phyloP scores from a whole-genome alignment of 2,113 vertebrate species.

The Cavia aperea region DNA sequence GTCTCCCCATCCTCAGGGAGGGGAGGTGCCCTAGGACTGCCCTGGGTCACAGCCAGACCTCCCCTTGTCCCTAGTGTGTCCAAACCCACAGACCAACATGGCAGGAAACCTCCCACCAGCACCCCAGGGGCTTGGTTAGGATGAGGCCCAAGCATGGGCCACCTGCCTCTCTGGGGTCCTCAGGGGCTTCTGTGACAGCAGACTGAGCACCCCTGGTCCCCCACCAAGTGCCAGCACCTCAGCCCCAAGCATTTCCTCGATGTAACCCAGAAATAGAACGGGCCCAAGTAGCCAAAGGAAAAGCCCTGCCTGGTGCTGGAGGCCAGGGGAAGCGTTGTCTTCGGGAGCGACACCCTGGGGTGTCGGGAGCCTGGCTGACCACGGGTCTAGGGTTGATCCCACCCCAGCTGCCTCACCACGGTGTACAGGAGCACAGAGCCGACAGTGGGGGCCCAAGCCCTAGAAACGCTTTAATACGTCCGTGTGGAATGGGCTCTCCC shows the following conservation, averaged over 20 bases:
- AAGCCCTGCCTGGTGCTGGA: not conserved
- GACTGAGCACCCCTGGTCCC: not conserved
- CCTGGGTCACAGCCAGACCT: not conserved
- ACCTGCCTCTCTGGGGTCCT: rapidly evolving
- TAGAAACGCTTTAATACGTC: conserved; percentile 56
- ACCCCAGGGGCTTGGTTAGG: not conserved
- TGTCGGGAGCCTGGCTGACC: not conserved
- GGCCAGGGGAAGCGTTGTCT: not conserved
- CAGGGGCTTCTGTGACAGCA: not conserved
- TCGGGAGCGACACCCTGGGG: rapidly evolving
- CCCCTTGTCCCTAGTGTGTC: not conserved
- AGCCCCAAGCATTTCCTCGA: not conserved
- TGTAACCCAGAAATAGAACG: not conserved
- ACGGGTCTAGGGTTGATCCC: rapidly evolving
- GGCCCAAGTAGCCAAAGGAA: no score
- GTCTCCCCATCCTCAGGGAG: not conserved
- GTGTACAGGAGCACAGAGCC: not conserved
- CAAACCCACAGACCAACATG: not conserved
- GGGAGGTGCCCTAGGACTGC: not conserved
- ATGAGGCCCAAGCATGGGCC: not conserved
- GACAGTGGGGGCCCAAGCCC: not conserved
- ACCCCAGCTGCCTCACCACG: rapidly evolving
- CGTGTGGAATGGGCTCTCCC: rapidly evolving
- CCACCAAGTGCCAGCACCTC: not conserved
- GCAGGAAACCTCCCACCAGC: not conserved